A percentile compares a stretch with the other conserved stretches of the same genome.
Evolutionary conservation across 2,888 invertebrate species (phyloP).

Genomic region (Chironomus tentans): DNA sequence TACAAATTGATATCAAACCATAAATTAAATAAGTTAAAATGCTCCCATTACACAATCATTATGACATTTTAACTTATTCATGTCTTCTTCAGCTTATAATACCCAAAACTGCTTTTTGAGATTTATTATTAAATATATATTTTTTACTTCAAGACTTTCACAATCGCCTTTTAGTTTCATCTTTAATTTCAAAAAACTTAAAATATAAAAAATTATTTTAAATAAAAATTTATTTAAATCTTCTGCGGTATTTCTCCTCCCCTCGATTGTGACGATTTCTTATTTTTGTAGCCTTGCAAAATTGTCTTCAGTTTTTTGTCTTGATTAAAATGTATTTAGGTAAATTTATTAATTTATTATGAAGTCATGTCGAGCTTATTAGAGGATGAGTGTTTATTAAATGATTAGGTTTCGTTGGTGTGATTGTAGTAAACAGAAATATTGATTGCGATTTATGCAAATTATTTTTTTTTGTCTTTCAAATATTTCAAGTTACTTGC

Average conservation of each 20-base stretch:
- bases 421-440: too few relatives aligned
- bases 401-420: too few relatives aligned
- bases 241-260: not conserved
- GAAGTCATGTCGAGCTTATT: too few relatives aligned
- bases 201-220: not conserved
- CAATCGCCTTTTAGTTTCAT: slow-evolving; percentile 14
- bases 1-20: too few relatives aligned
- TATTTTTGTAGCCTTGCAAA: not conserved
- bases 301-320: not conserved
- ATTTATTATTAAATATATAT: slow-evolving; percentile 5
- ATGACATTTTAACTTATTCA: not conserved
- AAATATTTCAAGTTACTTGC: too few relatives aligned
- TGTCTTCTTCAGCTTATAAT: slow-evolving; percentile 1
- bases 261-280: not conserved
- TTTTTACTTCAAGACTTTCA: slow-evolving; percentile 1
- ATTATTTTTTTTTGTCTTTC: too few relatives aligned
- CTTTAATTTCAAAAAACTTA: not conserved
- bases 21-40: too few relatives aligned
- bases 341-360: not conserved
- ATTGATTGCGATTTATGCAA: too few relatives aligned
- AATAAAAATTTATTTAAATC: not conserved
- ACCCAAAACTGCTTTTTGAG: slow-evolving; percentile 16
- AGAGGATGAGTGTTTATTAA: too few relatives aligned
- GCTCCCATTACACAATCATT: too few relatives aligned
- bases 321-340: not conserved